phyloP scores from a whole-genome alignment of 2,113 vertebrate genomes.

The Anser brachyrhynchus region DNA sequence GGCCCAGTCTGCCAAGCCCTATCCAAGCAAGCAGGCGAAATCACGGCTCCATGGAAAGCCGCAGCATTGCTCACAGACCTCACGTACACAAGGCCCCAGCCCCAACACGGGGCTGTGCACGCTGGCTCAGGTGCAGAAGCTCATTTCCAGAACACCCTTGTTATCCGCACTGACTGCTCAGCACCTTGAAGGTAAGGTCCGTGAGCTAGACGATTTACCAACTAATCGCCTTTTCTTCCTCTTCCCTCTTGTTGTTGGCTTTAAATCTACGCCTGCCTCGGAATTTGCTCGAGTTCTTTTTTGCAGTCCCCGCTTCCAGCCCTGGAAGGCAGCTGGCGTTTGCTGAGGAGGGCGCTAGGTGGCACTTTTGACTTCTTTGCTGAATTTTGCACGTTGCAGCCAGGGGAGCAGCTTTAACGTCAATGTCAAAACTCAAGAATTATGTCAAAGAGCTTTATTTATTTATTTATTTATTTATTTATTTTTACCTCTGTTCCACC shows the following conservation, averaged over 20 bases:
- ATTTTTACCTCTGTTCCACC: fast-evolving
- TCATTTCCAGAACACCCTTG: fast-evolving
- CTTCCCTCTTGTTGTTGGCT: background rate
- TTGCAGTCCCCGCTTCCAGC: background rate
- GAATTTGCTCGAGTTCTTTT: background rate
- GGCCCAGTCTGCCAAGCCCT: background rate
- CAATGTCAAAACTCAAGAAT: fast-evolving
- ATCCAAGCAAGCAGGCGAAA: background rate
- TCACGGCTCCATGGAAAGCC: fast-evolving
- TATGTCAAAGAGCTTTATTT: background rate
- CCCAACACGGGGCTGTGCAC: background rate
- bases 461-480: too few species aligned
- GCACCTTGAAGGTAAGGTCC: fast-evolving
- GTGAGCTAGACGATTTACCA: too few species aligned
- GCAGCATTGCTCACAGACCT: fast-evolving
- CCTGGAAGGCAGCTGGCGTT: background rate
- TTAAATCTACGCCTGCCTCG: background rate
- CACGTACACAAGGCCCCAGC: background rate
- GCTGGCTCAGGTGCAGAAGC: background rate
- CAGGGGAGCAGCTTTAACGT: fast-evolving
- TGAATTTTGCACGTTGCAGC: too few species aligned
- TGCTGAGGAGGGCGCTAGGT: constrained; percentile 44
- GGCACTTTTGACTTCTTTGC: constrained; percentile 36
- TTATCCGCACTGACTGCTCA: fast-evolving
- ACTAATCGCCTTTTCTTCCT: background rate